Conservation (phyloP, 2,797 vertebrate species). For the Takifugu rubripes region DNA sequence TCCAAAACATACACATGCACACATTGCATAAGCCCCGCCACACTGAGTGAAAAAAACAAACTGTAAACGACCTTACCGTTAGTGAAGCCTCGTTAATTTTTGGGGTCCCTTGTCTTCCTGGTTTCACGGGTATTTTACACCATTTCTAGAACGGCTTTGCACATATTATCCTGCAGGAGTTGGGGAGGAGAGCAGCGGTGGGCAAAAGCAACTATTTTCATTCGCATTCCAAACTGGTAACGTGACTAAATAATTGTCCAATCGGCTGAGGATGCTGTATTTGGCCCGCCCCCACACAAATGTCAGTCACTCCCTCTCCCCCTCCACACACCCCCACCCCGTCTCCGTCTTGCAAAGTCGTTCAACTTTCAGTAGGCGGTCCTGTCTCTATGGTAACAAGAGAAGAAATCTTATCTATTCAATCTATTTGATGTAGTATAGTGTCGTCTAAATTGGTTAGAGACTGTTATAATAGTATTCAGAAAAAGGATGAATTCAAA, state of each 20-base stretch:
- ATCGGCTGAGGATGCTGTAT: constrained; percentile 28
- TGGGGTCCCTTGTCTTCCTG: constrained; percentile 33
- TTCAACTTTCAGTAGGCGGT: constrained; percentile 67
- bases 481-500: too few relatives aligned
- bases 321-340: neutral
- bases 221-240: constrained; percentile 74
- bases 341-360: constrained; percentile 17
- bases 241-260: constrained; percentile 60
- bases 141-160: constrained; percentile 61
- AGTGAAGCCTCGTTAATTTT: constrained; percentile 27
- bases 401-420: constrained; percentile 48
- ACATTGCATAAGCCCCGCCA: constrained; percentile 18
- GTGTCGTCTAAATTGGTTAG: too few relatives aligned
- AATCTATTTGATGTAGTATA: too few relatives aligned
- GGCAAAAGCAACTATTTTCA: constrained; percentile 50
- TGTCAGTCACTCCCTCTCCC: constrained; percentile 23
- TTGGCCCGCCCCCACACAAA: constrained; percentile 26
- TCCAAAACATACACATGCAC: constrained; percentile 52
- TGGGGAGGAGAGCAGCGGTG: constrained; percentile 41
- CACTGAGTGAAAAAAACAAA: neutral
- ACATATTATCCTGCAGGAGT: constrained; percentile 29
- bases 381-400: constrained; percentile 72
- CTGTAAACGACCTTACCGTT: constrained; percentile 54
- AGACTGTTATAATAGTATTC: too few relatives aligned
- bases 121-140: constrained; percentile 63